A percentile compares a stretch with the other conserved stretches of the same genome.
These are phyloP conservation scores for Fulica atra DNA, from an alignment of 2,113 vertebrate genomes.

Conservation along the genomic window DNA sequence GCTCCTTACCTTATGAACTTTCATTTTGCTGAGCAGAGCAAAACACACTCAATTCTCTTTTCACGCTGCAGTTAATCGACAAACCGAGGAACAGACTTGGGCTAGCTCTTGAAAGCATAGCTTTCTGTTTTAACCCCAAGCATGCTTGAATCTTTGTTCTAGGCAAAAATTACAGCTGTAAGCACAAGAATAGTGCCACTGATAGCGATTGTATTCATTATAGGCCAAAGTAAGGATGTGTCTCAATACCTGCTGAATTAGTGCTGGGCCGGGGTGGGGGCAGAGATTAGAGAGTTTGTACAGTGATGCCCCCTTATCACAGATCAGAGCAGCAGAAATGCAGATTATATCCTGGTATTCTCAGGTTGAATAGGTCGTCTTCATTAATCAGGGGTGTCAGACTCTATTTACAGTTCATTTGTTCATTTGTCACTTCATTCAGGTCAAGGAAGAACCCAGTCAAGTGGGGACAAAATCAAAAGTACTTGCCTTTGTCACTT, in stretches of 20 bases:
- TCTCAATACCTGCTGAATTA: neutral
- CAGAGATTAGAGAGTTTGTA: neutral
- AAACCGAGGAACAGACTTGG: neutral
- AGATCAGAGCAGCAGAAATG: neutral
- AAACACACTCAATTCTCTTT: neutral
- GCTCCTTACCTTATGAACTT: neutral
- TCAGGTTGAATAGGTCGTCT: neutral
- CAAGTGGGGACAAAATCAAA: neutral
- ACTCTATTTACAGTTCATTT: neutral
- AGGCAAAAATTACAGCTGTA: neutral
- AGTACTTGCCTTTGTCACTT: neutral
- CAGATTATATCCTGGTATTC: neutral
- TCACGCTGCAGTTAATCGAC: neutral
- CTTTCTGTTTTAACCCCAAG: neutral
- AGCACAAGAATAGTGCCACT: neutral
- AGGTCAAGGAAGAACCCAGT: neutral
- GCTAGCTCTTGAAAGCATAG: neutral
- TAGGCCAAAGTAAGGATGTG: neutral
- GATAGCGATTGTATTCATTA: neutral
- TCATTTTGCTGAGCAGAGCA: neutral
- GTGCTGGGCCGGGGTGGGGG: neutral
- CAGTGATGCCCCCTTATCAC: too few relatives aligned
- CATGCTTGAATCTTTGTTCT: neutral
- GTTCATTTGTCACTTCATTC: neutral
- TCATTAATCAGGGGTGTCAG: neutral